phyloP scores from a whole-genome alignment of 2,113 vertebrate species.

The Stomatorhinus ivindoensis region DNA sequence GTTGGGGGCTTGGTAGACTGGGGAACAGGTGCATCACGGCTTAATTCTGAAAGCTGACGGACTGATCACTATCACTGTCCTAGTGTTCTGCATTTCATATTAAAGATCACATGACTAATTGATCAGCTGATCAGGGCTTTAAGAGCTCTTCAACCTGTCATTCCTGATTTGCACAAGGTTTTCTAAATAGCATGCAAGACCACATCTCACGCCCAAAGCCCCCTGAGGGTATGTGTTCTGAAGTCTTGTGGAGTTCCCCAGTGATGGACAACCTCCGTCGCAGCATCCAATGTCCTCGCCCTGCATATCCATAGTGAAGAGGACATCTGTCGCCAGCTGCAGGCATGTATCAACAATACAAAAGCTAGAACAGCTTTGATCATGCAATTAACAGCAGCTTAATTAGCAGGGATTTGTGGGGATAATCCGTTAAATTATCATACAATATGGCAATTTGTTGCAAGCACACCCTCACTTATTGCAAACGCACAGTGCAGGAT shows the following conservation, averaged over 20 bases:
- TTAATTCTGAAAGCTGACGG: background rate
- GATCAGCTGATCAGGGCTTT: background rate
- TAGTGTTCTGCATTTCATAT: background rate
- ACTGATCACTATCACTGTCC: background rate
- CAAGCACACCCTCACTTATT: background rate
- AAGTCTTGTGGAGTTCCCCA: background rate
- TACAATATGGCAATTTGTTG: background rate
- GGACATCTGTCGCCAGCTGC: background rate
- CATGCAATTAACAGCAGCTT: constrained; percentile 2
- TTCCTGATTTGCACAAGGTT: background rate
- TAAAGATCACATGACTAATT: background rate
- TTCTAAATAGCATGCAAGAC: background rate
- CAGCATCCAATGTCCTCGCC: background rate
- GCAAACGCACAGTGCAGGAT: background rate
- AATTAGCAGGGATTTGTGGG: background rate
- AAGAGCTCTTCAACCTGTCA: background rate
- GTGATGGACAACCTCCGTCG: background rate
- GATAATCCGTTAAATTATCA: background rate
- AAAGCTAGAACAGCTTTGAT: background rate
- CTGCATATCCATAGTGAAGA: background rate
- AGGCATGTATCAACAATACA: background rate
- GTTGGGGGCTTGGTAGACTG: background rate
- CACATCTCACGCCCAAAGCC: background rate
- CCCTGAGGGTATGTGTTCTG: background rate
- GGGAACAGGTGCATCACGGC: background rate